Base-by-base conservation (phyloP, 53 echinoderm and acorn worm species). In the Paracentrotus lividus region DNA sequence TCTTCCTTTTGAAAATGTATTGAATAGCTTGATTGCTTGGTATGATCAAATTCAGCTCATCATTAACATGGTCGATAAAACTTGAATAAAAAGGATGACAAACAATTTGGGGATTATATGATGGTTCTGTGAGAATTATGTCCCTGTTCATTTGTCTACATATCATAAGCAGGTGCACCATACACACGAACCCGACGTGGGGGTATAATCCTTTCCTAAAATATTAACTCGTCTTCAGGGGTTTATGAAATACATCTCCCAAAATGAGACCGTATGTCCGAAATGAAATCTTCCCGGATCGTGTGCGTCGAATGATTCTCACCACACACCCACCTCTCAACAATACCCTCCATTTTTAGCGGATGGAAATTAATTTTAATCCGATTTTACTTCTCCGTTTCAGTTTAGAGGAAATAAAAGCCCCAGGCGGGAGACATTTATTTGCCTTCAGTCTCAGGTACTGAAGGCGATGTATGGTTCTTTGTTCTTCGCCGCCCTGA, bases 321-420 rank as follows among this genome's bases (percentile, higher is more conserved):
- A 21, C 44, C 24, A 20, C 44, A n/a, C 44, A 18, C 16, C 27
- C 49, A 81, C 81, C 49, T 5, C 47, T 54, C 1, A 64, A 89
- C 89, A 89, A 89, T 64, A 81, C 64, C 60, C 5, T 42, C 42
- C 38, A 55, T 43, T 89, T 89, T 61, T 44, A 8, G 89, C 33
- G 89, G 40, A 89, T 89, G 89, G 56, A 89, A 61, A 89, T 89
- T 89, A 89, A 89, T 89, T 89, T 64, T 89, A 89, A 89, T 65
- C 89, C 89, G 89, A 89, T 89, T 89, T 89, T 89, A 33, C 55
- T 61, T 64, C 89, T 34, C 86, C 21, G 43, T 56, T 86, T 86
- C 33, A 55, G 86, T 56, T 86, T 86, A 8, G 33, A 32, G 86
- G 86, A 55, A 60, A 60, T 42, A 89, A 2, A 21, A 89, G 61